These are phyloP conservation scores for Hippotragus niger DNA, from an alignment of 2,113 vertebrate genomes.

Conservation along the genomic window DNA sequence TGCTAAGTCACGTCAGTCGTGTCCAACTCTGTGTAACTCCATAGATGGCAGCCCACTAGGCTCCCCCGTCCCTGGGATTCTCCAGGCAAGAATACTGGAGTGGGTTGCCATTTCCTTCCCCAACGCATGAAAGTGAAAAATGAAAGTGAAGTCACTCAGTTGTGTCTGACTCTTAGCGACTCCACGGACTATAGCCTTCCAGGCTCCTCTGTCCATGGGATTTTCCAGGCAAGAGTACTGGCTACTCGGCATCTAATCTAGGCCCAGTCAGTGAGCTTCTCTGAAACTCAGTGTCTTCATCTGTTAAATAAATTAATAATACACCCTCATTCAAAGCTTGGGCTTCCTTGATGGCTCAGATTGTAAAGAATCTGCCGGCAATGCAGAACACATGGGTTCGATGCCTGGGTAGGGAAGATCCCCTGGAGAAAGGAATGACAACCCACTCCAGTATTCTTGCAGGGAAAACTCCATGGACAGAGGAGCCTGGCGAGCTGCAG, in stretches of 20 bases:
- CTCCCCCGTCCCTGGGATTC: background rate
- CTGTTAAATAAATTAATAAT: background rate
- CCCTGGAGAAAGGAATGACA: background rate
- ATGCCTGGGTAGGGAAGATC: background rate
- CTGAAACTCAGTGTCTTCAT: background rate
- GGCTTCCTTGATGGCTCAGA: background rate
- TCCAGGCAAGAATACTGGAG: background rate
- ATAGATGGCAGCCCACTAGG: background rate
- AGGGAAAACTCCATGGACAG: background rate
- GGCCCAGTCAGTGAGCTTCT: background rate
- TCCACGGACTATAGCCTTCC: background rate
- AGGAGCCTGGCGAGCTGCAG: background rate
- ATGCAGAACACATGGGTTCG: background rate
- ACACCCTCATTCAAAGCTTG: background rate
- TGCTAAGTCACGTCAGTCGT: fast-evolving
- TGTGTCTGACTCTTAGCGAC: fast-evolving
- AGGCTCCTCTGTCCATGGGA: background rate
- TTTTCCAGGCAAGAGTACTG: background rate
- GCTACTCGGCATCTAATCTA: background rate
- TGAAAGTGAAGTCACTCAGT: background rate
- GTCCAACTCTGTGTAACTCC: background rate
- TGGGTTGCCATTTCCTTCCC: background rate
- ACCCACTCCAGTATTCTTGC: background rate
- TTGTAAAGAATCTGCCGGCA: background rate
- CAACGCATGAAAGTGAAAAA: background rate